Percentiles rank a stretch among this genome's conserved stretches.
phyloP scores from a whole-genome alignment of 1,140 invertebrate species.

The Marisa cornuarietis region DNA sequence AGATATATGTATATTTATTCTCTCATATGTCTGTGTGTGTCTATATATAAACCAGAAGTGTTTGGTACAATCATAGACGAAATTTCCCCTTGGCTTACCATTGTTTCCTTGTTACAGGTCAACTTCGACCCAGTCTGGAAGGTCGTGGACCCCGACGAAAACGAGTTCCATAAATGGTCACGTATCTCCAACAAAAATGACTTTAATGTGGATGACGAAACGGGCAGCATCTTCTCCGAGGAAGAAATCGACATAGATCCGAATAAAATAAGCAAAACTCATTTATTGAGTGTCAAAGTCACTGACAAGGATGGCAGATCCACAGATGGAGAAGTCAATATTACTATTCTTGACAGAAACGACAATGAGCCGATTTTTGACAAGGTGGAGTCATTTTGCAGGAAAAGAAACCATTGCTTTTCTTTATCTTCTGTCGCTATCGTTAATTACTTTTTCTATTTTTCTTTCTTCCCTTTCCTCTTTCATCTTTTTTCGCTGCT shows the following conservation, averaged over 20 bases:
- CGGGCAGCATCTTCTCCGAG: neutral
- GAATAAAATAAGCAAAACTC: neutral
- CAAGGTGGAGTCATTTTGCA: no score
- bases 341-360: constrained; percentile 12
- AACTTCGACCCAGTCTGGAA: constrained; percentile 7
- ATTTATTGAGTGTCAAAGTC: constrained; percentile 1
- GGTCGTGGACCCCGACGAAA: neutral
- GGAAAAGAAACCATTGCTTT: neutral
- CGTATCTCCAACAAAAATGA: neutral
- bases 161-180: neutral
- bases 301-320: neutral
- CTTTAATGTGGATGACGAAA: neutral
- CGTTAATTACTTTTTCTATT: neutral
- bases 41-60: no score
- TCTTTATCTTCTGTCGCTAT: neutral
- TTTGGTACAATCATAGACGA: no score
- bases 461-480: no score
- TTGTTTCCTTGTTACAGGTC: neutral
- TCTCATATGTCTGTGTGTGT: no score
- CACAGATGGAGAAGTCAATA: neutral
- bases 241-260: constrained; percentile 10
- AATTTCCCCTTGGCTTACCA: no score
- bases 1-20: no score
- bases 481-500: no score
- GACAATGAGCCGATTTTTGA: neutral